Base-by-base conservation (phyloP, 1,140 invertebrate species). In the Aphaenogaster rudis region DNA sequence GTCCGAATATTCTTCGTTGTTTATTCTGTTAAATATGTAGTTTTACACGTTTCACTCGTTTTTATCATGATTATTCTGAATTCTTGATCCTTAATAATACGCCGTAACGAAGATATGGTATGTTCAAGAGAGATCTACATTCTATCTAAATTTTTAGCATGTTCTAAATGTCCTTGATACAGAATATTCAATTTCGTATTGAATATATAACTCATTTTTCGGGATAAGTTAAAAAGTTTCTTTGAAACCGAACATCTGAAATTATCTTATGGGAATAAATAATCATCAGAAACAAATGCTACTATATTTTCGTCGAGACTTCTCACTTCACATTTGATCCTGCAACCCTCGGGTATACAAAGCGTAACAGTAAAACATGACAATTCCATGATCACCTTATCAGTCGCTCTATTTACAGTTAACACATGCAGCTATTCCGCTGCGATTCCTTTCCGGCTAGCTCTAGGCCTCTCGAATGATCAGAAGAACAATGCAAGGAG, bases 321-420 rank as follows among this genome's bases (percentile, higher is more conserved):
- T 15, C n/a, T 36, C 11, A 39, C 48, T 42, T 36, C 45, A 50
- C 6, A 8, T 7, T 50, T 36, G 50, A 72, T 36, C 11, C 39
- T 64, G 28, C 17, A 39, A 66, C 17, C 3, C 17, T 78, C 59
- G 15, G 61, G 8, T 33, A 78, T 21, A 66, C 21, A 63, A 33
- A 54, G 11, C 13, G 28, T 74, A 77, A 33, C 45, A 77, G n/a
- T 42, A 64, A 78, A 63, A 85, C 28, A 85, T n/a, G 21, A 57
- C 21, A 50, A 28, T 61, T 52, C 17, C 9, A 33, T 21, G 39
- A 84, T 84, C 42, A 8, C 9, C 28, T 76, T 17, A 4, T 50
- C 36, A 54, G 2, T 45, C 21, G 48, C 1, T 79, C 39, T 69
- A 77, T 86, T 77, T 86, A 85, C 69, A 85, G 21, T 28, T 36